Percentiles rank a stretch among this genome's conserved stretches.
Conservation (phyloP, 2,888 invertebrate species). For the Cephus rjabovi region DNA sequence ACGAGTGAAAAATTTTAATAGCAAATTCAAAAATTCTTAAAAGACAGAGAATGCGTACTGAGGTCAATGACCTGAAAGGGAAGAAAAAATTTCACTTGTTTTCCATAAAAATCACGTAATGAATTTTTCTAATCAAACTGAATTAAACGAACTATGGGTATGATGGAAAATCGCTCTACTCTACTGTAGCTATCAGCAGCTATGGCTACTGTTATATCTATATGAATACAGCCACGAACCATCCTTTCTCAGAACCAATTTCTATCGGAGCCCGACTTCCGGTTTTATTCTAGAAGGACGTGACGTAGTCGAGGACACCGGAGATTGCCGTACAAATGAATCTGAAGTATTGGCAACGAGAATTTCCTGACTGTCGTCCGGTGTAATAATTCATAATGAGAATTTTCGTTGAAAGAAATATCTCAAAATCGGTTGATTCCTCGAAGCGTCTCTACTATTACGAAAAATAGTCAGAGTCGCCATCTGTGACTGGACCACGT, state of each 20-base stretch:
- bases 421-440: too few relatives aligned
- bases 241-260: not conserved
- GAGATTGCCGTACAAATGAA: conserved; percentile 50
- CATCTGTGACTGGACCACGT: too few relatives aligned
- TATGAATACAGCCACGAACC: too few relatives aligned
- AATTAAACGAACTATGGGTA: conserved; percentile 30
- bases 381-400: not conserved
- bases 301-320: conserved; percentile 36
- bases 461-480: too few relatives aligned
- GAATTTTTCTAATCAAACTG: conserved; percentile 41
- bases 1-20: too few relatives aligned
- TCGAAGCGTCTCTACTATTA: too few relatives aligned
- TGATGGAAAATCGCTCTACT: not conserved
- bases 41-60: conserved; percentile 10
- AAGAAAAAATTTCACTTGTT: conserved; percentile 24
- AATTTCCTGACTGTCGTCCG: conserved; percentile 40
- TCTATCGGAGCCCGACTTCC: conserved; percentile 24
- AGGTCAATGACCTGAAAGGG: conserved; percentile 6
- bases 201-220: too few relatives aligned
- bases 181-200: too few relatives aligned
- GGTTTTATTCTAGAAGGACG: conserved; percentile 34
- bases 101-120: conserved; percentile 35
- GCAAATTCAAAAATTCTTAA: not conserved
- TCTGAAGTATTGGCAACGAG: conserved; percentile 51
- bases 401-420: too few relatives aligned